Evolutionary conservation across 2,113 vertebrate genomes (phyloP), one percentile per base, ranked within the genome.

Genomic region (Mesocricetus auratus): DNA sequence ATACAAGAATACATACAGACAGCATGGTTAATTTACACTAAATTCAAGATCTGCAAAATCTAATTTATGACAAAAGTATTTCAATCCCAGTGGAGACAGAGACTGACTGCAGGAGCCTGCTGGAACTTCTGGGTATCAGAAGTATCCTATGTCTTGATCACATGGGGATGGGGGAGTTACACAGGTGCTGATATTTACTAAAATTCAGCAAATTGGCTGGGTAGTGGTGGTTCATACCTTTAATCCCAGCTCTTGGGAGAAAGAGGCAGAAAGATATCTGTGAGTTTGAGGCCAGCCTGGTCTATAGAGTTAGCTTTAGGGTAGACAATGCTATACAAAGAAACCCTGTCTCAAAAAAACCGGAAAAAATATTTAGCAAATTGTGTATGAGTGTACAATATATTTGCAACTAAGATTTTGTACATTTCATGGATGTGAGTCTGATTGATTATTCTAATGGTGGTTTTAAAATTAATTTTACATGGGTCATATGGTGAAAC

Each of bases 401-500:
- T 47, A 68, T 42, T 86, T 45, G 16, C 19, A 68, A 31, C 89
- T 95, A 90, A 92, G 31, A 86, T 82, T 82, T n/a, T 69, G 42
- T 73, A 75, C 4, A 69, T 92, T 94, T 96, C 58, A 94, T 21
- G 6, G n/a, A 88, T 45, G 2, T 21, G 85, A 96, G 92, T 29
- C 78, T 87, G 82, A 77, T 75, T 50, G 93, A 91, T 29, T 66
- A 86, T 58, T 66, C 15, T 7, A 36, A 69, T 93, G 12, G 78
- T 47, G 71, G 53, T 33, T 64, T n/a, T 21, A 73, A 88, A 73
- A 78, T 56, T 33, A 83, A 90, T 79, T 94, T 50, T 91, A 66
- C 13, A 50, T 86, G 66, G 15, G 79, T 81, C 85, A 81, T 85
- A 95, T 86, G 16, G 24, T 89, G 39, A 94, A 95, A 91, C 69